Evolutionary conservation across 2,113 vertebrate genomes (phyloP).

Genomic region (Perccottus glenii): DNA sequence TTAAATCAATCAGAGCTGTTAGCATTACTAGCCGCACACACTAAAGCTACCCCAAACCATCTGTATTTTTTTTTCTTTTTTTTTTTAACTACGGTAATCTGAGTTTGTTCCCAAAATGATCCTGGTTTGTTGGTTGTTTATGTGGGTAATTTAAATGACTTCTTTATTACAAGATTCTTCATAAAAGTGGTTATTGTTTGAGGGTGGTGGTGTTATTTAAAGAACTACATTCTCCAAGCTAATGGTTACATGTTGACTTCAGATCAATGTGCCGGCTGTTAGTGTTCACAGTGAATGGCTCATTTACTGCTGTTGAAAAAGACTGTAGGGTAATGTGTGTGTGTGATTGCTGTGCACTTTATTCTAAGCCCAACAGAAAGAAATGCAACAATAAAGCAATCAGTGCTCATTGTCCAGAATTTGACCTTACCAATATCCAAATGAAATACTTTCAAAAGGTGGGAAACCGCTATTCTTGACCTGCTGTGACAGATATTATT

Average conservation of each 20-base stretch:
- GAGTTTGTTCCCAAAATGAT: too few relatives aligned
- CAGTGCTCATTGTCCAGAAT: neutral
- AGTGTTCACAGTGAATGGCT: constrained; percentile 3
- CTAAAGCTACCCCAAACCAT: too few relatives aligned
- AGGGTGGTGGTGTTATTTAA: neutral
- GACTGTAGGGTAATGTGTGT: constrained; percentile 1
- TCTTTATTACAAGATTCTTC: neutral
- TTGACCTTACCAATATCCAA: constrained; percentile 5
- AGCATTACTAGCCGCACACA: too few relatives aligned
- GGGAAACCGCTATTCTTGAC: constrained; percentile 3
- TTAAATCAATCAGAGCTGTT: too few relatives aligned
- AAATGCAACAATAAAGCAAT: neutral
- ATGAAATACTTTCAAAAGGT: constrained; percentile 26
- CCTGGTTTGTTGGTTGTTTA: too few relatives aligned
- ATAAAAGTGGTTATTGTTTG: neutral
- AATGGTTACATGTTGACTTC: constrained; percentile 1
- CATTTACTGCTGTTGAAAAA: constrained; percentile 3
- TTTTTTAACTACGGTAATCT: too few relatives aligned
- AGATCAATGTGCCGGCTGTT: neutral
- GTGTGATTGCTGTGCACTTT: neutral
- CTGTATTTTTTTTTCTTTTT: too few relatives aligned
- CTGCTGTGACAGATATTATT: constrained; percentile 8
- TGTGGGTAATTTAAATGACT: too few relatives aligned
- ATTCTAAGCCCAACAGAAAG: neutral
- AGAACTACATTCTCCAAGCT: neutral